Conservation (phyloP, 2,888 invertebrate genomes). For the Pseudanteris insignis region DNA sequence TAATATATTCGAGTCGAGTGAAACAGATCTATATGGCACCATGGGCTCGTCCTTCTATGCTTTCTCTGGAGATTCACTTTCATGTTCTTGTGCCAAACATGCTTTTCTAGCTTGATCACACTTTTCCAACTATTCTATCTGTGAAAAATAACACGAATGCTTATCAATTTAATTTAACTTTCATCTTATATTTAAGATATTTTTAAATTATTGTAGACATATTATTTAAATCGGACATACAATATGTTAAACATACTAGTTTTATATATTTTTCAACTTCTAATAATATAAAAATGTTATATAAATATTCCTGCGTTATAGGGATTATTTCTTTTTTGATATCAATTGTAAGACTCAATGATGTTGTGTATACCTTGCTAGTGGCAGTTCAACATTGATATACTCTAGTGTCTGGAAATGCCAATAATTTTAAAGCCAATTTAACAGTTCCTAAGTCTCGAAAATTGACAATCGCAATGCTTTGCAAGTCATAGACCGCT, state of each 20-base stretch:
- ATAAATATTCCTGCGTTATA: too few species aligned
- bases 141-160: too few species aligned
- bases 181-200: too few species aligned
- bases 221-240: too few species aligned
- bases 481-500: constrained; percentile 84
- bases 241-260: too few species aligned
- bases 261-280: too few species aligned
- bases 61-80: constrained; percentile 57
- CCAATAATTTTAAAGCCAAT: constrained; percentile 92
- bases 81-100: constrained; percentile 73
- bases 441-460: constrained; percentile 88
- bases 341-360: too few species aligned
- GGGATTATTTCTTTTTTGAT: too few species aligned
- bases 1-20: constrained; percentile 57
- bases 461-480: constrained; percentile 93
- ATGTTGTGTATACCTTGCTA: constrained; percentile 67
- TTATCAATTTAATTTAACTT: too few species aligned
- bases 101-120: constrained; percentile 90
- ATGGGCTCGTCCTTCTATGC: constrained; percentile 43
- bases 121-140: constrained; percentile 94
- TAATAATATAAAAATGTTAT: too few species aligned
- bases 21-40: constrained; percentile 53
- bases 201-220: too few species aligned
- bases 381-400: constrained; percentile 87
- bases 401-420: constrained; percentile 91